phyloP scores from a whole-genome alignment of 2,113 vertebrate species.

The Agapornis roseicollis region DNA sequence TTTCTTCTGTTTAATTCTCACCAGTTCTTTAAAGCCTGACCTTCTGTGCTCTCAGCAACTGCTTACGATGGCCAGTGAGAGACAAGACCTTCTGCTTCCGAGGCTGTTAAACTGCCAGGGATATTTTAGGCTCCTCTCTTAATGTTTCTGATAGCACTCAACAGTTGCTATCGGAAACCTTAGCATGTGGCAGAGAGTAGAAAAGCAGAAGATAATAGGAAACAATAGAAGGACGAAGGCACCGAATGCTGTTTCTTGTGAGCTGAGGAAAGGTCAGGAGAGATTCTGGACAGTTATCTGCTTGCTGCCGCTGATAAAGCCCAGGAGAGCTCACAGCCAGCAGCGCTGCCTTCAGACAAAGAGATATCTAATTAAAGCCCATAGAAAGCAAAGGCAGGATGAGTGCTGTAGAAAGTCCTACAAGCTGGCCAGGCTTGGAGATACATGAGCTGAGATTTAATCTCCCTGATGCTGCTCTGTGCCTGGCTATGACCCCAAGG shows the following conservation, averaged over 20 bases:
- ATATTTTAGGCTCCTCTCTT: constrained; percentile 55
- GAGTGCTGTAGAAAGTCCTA: constrained; percentile 5
- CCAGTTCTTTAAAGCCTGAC: constrained; percentile 76
- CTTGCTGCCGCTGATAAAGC: constrained; percentile 65
- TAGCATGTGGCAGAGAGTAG: neutral
- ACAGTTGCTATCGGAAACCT: constrained; percentile 46
- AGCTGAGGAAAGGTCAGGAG: constrained; percentile 55
- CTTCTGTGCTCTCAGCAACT: constrained; percentile 27
- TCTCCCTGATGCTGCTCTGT: neutral
- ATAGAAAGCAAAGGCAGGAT: constrained; percentile 18
- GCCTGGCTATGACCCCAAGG: neutral
- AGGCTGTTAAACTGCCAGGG: constrained; percentile 56
- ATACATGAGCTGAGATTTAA: neutral
- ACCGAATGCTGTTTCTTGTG: constrained; percentile 33
- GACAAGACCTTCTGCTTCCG: constrained; percentile 40
- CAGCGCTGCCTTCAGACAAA: constrained; percentile 66
- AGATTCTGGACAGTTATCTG: constrained; percentile 75
- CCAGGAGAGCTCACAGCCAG: constrained; percentile 51
- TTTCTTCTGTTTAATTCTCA: constrained; percentile 67
- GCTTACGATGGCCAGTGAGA: constrained; percentile 38
- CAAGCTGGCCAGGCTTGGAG: neutral
- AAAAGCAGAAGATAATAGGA: constrained; percentile 42
- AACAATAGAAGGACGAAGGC: constrained; percentile 42
- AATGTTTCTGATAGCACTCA: constrained; percentile 41
- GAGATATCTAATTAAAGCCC: constrained; percentile 46